These are phyloP conservation scores for Syrmaticus mikado DNA, from an alignment of 2,113 vertebrate species.

Conservation along the genomic window DNA sequence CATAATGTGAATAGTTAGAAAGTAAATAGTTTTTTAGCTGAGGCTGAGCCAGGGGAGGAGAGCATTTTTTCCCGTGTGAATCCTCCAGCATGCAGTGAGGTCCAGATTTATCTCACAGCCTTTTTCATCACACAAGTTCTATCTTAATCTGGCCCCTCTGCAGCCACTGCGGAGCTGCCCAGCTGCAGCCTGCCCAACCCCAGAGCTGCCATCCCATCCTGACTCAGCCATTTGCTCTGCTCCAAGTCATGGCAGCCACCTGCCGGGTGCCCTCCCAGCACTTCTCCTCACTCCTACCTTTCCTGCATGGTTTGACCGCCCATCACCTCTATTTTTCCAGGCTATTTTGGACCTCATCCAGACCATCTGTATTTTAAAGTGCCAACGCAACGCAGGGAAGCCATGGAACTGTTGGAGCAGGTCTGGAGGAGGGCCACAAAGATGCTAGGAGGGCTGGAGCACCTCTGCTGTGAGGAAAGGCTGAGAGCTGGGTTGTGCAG, in stretches of 20 bases:
- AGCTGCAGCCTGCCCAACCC: neutral
- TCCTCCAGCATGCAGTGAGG: accelerated
- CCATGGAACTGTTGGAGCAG: neutral
- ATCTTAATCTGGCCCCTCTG: neutral
- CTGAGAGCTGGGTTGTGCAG: neutral
- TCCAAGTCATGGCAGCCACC: accelerated
- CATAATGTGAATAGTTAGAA: neutral
- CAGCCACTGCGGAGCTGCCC: neutral
- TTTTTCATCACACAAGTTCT: neutral
- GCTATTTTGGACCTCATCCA: neutral
- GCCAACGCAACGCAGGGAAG: neutral
- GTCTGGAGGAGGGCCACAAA: neutral
- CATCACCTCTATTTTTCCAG: neutral
- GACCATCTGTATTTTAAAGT: neutral
- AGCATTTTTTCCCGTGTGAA: neutral
- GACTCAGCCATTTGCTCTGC: neutral
- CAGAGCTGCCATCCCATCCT: neutral
- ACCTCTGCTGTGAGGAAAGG: neutral
- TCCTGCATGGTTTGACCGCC: accelerated
- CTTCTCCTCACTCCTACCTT: neutral
- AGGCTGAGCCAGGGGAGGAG: neutral
- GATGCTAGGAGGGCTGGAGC: neutral
- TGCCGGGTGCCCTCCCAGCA: neutral
- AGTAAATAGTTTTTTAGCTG: neutral
- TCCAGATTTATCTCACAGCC: neutral